Conservation (phyloP, 1,140 invertebrate species). For the Oryctes rhinoceros region DNA sequence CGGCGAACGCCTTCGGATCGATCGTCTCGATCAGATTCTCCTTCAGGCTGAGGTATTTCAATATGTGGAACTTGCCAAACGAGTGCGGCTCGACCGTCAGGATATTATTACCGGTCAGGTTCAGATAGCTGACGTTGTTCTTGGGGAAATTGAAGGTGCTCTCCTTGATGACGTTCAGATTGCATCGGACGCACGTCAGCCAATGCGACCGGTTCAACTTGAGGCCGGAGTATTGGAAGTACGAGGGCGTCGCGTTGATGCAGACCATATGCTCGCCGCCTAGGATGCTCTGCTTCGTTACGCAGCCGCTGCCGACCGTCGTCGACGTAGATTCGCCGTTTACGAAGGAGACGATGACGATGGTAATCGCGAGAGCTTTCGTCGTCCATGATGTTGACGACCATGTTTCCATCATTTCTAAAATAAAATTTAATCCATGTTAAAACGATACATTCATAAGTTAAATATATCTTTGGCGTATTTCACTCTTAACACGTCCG, state of each 20-base stretch:
- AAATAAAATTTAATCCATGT: neutral
- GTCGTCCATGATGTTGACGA: neutral
- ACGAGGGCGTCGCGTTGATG: slow-evolving; percentile 49
- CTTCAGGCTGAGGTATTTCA: slow-evolving; percentile 53
- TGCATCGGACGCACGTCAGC: slow-evolving; percentile 54
- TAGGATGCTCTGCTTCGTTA: slow-evolving; percentile 30
- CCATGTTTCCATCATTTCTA: slow-evolving; percentile 23
- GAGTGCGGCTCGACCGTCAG: slow-evolving; percentile 49
- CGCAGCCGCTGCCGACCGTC: slow-evolving; percentile 27
- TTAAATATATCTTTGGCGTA: no score
- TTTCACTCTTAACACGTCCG: no score
- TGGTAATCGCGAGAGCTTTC: neutral
- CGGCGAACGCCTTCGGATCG: slow-evolving; percentile 50
- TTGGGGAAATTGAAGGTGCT: slow-evolving; percentile 53
- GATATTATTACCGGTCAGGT: slow-evolving; percentile 44
- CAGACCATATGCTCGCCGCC: slow-evolving; percentile 52
- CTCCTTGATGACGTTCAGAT: slow-evolving; percentile 51
- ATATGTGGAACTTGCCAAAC: slow-evolving; percentile 50
- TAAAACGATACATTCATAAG: no score
- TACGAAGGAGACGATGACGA: neutral
- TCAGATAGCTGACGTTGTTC: slow-evolving; percentile 54
- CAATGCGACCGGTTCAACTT: slow-evolving; percentile 52
- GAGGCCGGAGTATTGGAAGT: slow-evolving; percentile 50
- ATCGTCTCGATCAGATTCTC: slow-evolving; percentile 51
- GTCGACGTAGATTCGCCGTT: neutral